Conservation (phyloP, 2,888 invertebrate species). For the Phyllotreta striolata region DNA sequence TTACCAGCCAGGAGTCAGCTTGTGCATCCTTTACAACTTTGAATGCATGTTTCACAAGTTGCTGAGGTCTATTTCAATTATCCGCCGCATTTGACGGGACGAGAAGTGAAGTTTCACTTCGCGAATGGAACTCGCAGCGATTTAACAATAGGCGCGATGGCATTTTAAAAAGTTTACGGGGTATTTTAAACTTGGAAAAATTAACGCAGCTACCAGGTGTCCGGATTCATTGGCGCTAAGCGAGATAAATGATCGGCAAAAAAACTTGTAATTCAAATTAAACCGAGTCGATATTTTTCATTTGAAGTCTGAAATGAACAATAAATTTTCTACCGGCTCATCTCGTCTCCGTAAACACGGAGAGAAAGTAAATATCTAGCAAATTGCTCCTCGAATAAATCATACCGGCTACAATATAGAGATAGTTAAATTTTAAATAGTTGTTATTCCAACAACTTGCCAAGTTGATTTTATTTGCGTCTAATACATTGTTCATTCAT, state of each 20-base stretch:
- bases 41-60: conserved; percentile 32
- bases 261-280: no score
- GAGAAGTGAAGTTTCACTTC: not conserved
- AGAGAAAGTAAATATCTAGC: no score
- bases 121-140: not conserved
- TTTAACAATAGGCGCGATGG: not conserved
- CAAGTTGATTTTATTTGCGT: conserved; percentile 14
- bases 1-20: conserved; percentile 44
- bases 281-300: no score
- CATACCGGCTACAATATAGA: not conserved
- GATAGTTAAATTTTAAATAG: conserved; percentile 14
- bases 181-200: no score
- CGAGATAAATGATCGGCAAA: no score
- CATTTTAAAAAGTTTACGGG: no score
- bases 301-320: no score
- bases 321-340: no score
- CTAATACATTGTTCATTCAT: conserved; percentile 29
- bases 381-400: no score
- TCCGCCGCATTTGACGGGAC: not conserved
- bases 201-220: no score
- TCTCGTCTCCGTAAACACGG: no score
- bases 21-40: conserved; percentile 51
- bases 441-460: conserved; percentile 10
- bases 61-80: conserved; percentile 16
- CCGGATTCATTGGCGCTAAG: no score